Percentiles rank a stretch among this genome's conserved stretches.
These are phyloP conservation scores for Pachydiplax longipennis DNA, from an alignment of 2,888 invertebrate species.

Conservation along the genomic window DNA sequence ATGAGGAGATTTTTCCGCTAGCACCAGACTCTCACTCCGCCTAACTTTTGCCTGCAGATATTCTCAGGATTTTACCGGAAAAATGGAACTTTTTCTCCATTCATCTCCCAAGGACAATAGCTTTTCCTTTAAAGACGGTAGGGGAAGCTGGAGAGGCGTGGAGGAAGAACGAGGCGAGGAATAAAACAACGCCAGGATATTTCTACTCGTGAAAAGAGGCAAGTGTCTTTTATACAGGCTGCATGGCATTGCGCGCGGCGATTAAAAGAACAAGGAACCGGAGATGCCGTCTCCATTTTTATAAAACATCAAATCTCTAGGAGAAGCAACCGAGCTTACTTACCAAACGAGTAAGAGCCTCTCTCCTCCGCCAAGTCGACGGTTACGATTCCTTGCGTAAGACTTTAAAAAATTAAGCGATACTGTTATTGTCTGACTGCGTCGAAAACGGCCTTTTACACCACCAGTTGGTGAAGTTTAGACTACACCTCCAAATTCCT, in stretches of 20 bases:
- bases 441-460: too few relatives aligned
- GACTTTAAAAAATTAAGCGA: neutral
- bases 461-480: too few relatives aligned
- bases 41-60: neutral
- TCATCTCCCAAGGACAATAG: neutral
- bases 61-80: neutral
- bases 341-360: neutral
- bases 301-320: neutral
- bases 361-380: neutral
- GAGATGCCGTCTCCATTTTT: neutral
- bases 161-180: neutral
- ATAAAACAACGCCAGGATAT: neutral
- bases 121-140: neutral
- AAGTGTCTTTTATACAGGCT: neutral
- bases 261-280: constrained; percentile 28
- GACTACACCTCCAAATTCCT: too few relatives aligned
- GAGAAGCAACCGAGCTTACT: neutral
- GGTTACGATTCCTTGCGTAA: neutral
- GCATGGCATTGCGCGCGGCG: neutral
- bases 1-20: neutral
- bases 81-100: neutral
- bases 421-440: too few relatives aligned
- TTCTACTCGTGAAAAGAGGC: neutral
- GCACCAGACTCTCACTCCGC: neutral
- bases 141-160: neutral